Conservation (phyloP, 2,113 vertebrate genomes). For the Deroptyus accipitrinus region DNA sequence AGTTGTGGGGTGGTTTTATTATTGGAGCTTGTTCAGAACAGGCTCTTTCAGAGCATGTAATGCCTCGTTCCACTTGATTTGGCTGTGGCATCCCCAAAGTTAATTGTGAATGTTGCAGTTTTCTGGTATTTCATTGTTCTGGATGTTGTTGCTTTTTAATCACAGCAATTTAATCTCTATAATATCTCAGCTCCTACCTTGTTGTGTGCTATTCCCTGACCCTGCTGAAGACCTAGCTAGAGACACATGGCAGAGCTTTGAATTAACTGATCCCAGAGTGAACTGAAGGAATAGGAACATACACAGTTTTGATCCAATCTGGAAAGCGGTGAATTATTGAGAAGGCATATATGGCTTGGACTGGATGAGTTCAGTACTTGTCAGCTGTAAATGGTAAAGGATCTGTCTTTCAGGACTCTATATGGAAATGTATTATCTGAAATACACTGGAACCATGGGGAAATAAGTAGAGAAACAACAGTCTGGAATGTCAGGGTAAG, state of each 20-base stretch:
- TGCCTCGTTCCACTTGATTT: fast-evolving
- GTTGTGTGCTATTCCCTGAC: not conserved
- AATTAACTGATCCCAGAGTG: not conserved
- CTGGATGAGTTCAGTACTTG: not conserved
- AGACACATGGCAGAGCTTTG: not conserved
- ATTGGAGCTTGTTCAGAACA: not conserved
- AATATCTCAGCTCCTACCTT: not conserved
- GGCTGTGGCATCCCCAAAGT: not conserved
- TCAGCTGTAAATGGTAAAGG: not conserved
- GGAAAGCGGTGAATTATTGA: not conserved
- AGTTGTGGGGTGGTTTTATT: not conserved
- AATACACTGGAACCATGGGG: not conserved
- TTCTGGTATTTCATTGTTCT: not conserved
- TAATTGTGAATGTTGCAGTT: not conserved
- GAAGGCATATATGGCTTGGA: not conserved
- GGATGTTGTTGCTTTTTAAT: not conserved
- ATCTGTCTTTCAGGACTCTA: not conserved
- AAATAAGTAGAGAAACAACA: not conserved
- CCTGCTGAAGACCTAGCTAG: not conserved
- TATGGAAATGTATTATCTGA: not conserved
- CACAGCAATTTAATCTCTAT: not conserved
- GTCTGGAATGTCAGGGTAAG: not conserved
- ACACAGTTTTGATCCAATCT: not conserved
- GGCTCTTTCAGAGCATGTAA: not conserved
- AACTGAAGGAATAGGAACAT: not conserved